Conservation (phyloP, 2,113 vertebrate genomes). For the Aplodontia rufa region DNA sequence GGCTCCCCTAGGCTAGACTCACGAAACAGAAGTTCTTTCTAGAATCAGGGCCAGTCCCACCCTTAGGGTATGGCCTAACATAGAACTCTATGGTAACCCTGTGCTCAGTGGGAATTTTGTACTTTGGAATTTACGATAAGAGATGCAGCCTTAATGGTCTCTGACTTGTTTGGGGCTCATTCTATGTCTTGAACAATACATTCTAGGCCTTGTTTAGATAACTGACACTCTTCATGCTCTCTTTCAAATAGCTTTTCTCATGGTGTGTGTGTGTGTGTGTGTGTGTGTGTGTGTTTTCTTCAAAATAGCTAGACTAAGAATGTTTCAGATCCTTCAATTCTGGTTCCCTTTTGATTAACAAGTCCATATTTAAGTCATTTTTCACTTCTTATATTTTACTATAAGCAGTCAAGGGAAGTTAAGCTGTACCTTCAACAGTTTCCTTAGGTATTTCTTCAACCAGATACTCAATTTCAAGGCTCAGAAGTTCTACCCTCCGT, state of each 20-base stretch:
- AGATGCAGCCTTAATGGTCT: not conserved
- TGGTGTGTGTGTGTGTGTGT: too few relatives aligned
- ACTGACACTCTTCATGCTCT: not conserved
- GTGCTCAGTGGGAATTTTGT: not conserved
- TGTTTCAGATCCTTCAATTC: not conserved
- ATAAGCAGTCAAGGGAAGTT: not conserved
- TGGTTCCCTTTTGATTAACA: not conserved
- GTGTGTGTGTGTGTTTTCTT: too few relatives aligned
- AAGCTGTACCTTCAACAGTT: not conserved
- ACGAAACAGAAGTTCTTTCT: not conserved
- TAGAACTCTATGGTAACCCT: not conserved
- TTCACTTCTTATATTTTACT: not conserved
- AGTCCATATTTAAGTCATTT: not conserved
- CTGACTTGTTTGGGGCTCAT: not conserved
- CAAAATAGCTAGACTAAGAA: not conserved
- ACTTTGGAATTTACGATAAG: not conserved
- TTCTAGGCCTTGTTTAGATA: not conserved
- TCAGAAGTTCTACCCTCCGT: not conserved
- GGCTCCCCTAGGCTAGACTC: not conserved
- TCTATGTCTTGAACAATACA: not conserved
- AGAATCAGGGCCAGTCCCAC: not conserved
- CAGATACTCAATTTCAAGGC: not conserved
- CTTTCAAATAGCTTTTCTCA: not conserved
- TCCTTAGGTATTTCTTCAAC: not conserved
- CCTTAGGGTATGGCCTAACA: not conserved